Evolutionary conservation across 2,888 invertebrate species (phyloP), one percentile per base, ranked within the genome.

Genomic region (Leucophenga montana): DNA sequence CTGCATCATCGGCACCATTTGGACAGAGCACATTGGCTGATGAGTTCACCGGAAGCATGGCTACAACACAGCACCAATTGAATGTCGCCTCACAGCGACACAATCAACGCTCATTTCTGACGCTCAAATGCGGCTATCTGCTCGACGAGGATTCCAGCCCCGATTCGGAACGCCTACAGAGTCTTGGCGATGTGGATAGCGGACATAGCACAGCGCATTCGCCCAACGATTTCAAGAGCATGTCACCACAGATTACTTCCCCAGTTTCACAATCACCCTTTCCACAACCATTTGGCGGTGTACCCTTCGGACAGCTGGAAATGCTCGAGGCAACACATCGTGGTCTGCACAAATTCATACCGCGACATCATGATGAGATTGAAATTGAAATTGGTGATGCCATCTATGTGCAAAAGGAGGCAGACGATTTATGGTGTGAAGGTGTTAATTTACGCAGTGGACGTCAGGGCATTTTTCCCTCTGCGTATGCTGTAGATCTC

Each of bases 331-430:
- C 97, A 2, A 98, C 98, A 27, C 98, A 98, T 87, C 92, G 98
- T 84, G 98, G 97, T 8, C 91, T 98, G 87, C 97, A 98, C 89
- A 96, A 97, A 87, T 99, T 99, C 86, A 92, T 98, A 83, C 97
- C 98, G 0, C 91, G 98, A 72, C 98, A 98, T 88, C 94, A 94
- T 75, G 98, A 98, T 84, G 98, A 99, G 90, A 94, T 99, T 73
- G 96, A 97, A 87, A 92, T 99, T 39, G 98, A 99, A 90, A 97
- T 98, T 71, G 99, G 99, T 0, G 99, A 99, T 89, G 97, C 98
- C 0, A 93, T 99, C 76, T 97, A 98, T 87, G 97, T 99, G 77
- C 96, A 97, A 86, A 96, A 96, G 86, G 97, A 98, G 89, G 96
- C 95, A 22, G 98, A 98, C 79, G 99, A 99, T 88, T 91, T 97